These are phyloP conservation scores for Plestiodon gilberti DNA, from an alignment of 2,113 vertebrate species.

Conservation along the genomic window DNA sequence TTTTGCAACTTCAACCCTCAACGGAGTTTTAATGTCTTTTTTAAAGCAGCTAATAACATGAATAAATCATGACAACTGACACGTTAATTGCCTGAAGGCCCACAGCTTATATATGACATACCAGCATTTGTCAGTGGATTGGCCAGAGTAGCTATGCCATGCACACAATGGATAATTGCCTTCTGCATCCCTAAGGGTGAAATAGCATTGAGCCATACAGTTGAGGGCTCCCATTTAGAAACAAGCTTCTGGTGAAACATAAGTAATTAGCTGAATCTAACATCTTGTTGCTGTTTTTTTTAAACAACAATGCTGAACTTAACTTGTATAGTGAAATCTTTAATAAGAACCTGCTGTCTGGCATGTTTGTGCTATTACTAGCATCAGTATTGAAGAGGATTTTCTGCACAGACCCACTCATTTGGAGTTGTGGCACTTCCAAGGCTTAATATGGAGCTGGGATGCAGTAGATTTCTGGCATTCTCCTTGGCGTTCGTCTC, in stretches of 20 bases:
- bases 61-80: slow-evolving; percentile 14
- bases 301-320: not conserved
- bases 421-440: not conserved
- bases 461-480: too few relatives aligned
- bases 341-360: not conserved
- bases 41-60: not conserved
- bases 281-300: slow-evolving; percentile 23
- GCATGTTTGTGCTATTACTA: slow-evolving; percentile 4
- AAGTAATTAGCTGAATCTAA: slow-evolving; percentile 25
- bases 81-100: not conserved
- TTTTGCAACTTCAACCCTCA: slow-evolving; percentile 19
- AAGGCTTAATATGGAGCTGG: not conserved
- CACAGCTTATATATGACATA: rapidly evolving
- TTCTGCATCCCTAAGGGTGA: slow-evolving; percentile 3
- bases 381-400: not conserved
- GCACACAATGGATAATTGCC: slow-evolving; percentile 7
- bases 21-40: slow-evolving; percentile 10
- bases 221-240: slow-evolving; percentile 3
- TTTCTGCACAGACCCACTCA: not conserved
- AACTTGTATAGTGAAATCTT: slow-evolving; percentile 25
- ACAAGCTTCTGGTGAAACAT: slow-evolving; percentile 13
- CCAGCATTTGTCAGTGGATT: not conserved
- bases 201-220: slow-evolving; percentile 9
- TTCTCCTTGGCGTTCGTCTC: too few relatives aligned
- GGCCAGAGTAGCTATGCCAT: not conserved